A percentile compares a stretch with the other conserved stretches of the same genome.
Evolutionary conservation across 2,888 invertebrate species (phyloP).

Genomic region (Alviniconcha strummeri): DNA sequence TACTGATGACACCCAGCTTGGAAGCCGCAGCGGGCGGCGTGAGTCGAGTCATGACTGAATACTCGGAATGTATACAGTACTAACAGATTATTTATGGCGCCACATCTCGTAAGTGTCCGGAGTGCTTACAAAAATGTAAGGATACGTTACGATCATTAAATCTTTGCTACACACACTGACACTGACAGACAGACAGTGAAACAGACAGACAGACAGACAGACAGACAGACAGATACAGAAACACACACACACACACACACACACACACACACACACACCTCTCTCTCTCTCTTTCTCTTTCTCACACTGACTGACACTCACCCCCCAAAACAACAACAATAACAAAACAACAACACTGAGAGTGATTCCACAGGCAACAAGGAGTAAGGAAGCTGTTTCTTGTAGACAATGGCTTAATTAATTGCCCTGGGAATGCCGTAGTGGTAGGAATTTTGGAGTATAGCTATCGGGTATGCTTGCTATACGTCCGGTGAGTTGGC

Average conservation of each 20-base stretch:
- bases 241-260: background rate
- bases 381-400: too few species aligned
- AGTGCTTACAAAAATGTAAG: background rate
- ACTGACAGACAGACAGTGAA: background rate
- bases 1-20: background rate
- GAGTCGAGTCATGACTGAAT: too few species aligned
- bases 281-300: background rate
- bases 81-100: background rate
- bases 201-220: background rate
- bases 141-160: background rate
- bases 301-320: background rate
- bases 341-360: too few species aligned
- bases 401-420: too few species aligned
- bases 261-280: background rate
- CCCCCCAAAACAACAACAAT: background rate
- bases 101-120: background rate
- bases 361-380: background rate
- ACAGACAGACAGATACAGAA: background rate
- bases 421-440: background rate
- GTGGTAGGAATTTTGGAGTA: background rate
- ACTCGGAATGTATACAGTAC: background rate
- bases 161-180: background rate
- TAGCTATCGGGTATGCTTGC: too few species aligned
- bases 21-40: background rate
- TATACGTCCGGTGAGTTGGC: too few species aligned